phyloP scores from a whole-genome alignment of 2,113 vertebrate genomes.

The Buteo buteo region DNA sequence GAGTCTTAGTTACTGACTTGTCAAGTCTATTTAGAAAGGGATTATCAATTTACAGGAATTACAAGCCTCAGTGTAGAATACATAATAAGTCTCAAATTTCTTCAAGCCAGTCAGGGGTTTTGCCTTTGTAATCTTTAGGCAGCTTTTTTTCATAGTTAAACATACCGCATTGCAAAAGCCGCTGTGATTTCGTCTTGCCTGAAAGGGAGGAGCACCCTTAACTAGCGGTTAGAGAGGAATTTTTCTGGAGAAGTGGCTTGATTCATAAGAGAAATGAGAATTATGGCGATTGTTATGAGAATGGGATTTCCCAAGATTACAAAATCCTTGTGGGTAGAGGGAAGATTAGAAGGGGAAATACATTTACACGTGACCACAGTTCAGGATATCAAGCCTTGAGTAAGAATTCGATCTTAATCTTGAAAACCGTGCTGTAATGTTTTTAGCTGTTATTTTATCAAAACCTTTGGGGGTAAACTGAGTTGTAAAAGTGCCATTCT shows the following conservation, averaged over 20 bases:
- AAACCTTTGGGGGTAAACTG: background rate
- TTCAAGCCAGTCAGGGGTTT: background rate
- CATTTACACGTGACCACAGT: background rate
- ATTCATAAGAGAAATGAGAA: background rate
- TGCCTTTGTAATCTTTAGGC: background rate
- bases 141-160: background rate
- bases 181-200: background rate
- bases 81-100: background rate
- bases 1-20: background rate
- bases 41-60: background rate
- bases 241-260: background rate
- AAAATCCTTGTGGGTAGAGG: background rate
- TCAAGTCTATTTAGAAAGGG: background rate
- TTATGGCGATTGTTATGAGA: background rate
- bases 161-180: background rate
- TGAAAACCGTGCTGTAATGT: background rate
- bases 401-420: background rate
- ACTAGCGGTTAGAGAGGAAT: background rate
- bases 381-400: background rate
- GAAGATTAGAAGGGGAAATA: background rate
- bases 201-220: background rate
- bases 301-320: background rate
- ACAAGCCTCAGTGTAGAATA: background rate
- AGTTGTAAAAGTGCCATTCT: background rate
- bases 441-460: background rate